These are phyloP conservation scores for Drosophila borborema DNA, from an alignment of 2,888 invertebrate species.

Conservation along the genomic window DNA sequence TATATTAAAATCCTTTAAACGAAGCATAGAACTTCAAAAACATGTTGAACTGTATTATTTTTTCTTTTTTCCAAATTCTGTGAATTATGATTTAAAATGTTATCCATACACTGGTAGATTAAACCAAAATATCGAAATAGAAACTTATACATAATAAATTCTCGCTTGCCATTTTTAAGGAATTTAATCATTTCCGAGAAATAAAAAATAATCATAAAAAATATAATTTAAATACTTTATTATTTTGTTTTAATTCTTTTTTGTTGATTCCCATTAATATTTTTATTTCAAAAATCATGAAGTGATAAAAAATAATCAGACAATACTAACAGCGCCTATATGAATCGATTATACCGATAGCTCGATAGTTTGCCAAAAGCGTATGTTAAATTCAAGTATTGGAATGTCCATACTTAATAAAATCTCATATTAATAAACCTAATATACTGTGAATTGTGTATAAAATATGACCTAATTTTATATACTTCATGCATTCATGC, in stretches of 20 bases:
- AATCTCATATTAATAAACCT: neutral
- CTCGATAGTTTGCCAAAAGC: neutral
- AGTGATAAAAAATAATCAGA: neutral
- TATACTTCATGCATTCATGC: neutral
- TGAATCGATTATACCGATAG: neutral
- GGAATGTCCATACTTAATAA: neutral
- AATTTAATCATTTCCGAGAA: neutral
- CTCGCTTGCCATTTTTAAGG: neutral
- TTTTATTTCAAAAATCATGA: too few relatives aligned
- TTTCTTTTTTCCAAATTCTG: neutral
- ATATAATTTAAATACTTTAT: neutral
- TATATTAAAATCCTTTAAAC: neutral
- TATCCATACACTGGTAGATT: neutral
- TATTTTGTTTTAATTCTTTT: too few relatives aligned
- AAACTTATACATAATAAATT: neutral
- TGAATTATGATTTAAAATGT: neutral
- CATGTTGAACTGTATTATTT: neutral
- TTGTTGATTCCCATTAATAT: too few relatives aligned
- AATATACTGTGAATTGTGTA: neutral
- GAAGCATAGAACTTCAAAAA: neutral
- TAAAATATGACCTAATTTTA: neutral
- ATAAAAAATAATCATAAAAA: neutral
- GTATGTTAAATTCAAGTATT: neutral
- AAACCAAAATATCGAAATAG: neutral
- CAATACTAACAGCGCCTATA: neutral